Percentiles rank a stretch among this genome's conserved stretches.
phyloP scores from a whole-genome alignment of 2,888 invertebrate species.

The Parnassius orleans region DNA sequence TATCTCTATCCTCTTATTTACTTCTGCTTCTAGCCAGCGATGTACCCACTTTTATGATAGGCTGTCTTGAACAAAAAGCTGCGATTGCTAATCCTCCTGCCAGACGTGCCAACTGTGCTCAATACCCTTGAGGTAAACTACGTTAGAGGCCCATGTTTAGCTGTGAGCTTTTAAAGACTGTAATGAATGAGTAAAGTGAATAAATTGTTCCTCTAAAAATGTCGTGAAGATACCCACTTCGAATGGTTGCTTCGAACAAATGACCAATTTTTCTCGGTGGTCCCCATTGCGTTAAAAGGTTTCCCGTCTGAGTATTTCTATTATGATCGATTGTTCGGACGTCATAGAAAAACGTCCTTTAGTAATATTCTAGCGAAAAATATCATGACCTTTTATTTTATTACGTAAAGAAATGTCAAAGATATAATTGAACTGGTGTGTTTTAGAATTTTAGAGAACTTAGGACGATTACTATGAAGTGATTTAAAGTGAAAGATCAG shows the following conservation, averaged over 20 bases:
- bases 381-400: constrained; percentile 14
- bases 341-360: constrained; percentile 10
- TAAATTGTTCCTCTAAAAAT: not conserved
- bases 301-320: constrained; percentile 11
- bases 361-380: constrained; percentile 5
- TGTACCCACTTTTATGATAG: too few relatives aligned
- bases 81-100: too few relatives aligned
- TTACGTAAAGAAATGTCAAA: not conserved
- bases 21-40: too few relatives aligned
- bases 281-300: constrained; percentile 12
- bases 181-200: too few relatives aligned
- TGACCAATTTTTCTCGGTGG: constrained; percentile 3
- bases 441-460: not conserved
- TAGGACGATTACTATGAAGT: not conserved
- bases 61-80: too few relatives aligned
- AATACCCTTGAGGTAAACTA: too few relatives aligned
- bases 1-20: too few relatives aligned
- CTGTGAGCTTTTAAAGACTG: too few relatives aligned
- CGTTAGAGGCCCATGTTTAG: too few relatives aligned
- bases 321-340: constrained; percentile 19
- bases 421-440: not conserved
- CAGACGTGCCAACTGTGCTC: too few relatives aligned
- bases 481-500: too few relatives aligned
- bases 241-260: not conserved
- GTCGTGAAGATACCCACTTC: not conserved